Percentiles rank a stretch among this genome's conserved stretches.
Evolutionary conservation across 2,888 invertebrate genomes (phyloP).

Genomic region (Acronicta aceris): DNA sequence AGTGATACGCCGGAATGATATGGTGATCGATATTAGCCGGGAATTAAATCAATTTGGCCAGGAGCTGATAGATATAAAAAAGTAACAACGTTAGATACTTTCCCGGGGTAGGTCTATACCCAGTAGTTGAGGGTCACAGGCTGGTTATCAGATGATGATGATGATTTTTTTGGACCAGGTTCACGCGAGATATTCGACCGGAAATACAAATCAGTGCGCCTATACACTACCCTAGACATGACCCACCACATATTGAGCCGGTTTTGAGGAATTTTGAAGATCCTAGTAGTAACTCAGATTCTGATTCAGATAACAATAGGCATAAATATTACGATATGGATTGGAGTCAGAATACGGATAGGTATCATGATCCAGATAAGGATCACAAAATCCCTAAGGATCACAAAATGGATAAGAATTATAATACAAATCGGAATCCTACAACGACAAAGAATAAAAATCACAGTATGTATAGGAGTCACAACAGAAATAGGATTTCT

Average conservation of each 20-base stretch:
- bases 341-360: background rate
- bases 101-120: constrained; percentile 29
- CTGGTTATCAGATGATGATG: constrained; percentile 27
- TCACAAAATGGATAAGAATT: background rate
- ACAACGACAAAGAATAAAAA: background rate
- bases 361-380: background rate
- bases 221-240: background rate
- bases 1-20: background rate
- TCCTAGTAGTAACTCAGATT: background rate
- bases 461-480: background rate
- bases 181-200: constrained; percentile 5
- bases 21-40: constrained; percentile 4
- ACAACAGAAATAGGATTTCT: background rate
- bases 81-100: background rate
- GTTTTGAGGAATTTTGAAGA: background rate
- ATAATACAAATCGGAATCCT: background rate
- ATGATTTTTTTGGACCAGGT: constrained; percentile 42
- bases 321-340: background rate
- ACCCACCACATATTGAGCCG: background rate
- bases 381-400: background rate
- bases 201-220: background rate
- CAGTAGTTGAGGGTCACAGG: constrained; percentile 12
- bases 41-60: background rate
- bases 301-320: background rate
- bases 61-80: background rate